Conservation (phyloP, 2,888 invertebrate species). For the Eupithecia pulchellata region DNA sequence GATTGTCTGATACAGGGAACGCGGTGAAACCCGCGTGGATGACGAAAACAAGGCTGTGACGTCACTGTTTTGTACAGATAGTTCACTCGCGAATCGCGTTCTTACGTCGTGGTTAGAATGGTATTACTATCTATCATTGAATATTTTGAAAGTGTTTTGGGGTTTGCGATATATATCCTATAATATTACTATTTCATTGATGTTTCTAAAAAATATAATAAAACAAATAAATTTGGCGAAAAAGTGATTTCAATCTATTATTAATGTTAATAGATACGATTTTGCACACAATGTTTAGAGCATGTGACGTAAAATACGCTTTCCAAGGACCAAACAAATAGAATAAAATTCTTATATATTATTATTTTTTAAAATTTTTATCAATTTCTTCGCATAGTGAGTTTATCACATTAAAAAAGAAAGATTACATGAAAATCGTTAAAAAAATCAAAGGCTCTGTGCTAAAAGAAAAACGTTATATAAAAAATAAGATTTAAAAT, state of each 20-base stretch:
- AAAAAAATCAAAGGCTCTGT: too few relatives aligned
- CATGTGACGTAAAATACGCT: not conserved
- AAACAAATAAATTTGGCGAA: not conserved
- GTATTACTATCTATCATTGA: not conserved
- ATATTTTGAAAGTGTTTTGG: not conserved
- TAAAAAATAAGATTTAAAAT: too few relatives aligned
- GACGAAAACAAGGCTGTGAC: conserved; percentile 20
- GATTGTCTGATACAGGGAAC: conserved; percentile 27
- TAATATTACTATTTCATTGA: not conserved
- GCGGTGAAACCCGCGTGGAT: conserved; percentile 31
- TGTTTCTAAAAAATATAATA: not conserved
- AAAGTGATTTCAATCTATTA: not conserved
- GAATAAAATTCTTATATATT: too few relatives aligned
- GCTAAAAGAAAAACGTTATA: too few relatives aligned
- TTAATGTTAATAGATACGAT: not conserved
- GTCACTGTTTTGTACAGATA: conserved; percentile 18
- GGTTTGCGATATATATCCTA: too few relatives aligned
- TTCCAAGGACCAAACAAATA: not conserved
- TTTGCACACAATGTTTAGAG: not conserved
- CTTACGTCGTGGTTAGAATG: not conserved
- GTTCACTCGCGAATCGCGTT: conserved; percentile 7
- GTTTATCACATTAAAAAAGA: too few relatives aligned
- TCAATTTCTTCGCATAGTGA: too few relatives aligned
- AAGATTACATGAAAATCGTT: too few relatives aligned
- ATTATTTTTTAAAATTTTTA: too few relatives aligned